Evolutionary conservation across 2,888 invertebrate species (phyloP).

Genomic region (Vanessa cardui): DNA sequence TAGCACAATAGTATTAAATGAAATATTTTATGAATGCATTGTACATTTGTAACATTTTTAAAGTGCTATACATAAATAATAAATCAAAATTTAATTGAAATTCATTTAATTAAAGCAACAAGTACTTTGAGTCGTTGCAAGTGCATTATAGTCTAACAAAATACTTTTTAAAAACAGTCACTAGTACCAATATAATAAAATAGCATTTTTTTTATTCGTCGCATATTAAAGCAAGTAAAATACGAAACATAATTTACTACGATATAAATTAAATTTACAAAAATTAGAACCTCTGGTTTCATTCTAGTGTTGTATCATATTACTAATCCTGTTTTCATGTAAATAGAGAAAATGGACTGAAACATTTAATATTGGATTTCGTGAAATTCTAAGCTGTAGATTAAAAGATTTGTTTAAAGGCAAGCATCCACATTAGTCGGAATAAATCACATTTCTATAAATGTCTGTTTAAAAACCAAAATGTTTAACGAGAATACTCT

Average conservation of each 20-base stretch:
- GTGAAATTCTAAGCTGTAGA: conserved; percentile 20
- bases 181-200: too few species aligned
- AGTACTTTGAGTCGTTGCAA: too few species aligned
- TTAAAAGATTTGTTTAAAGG: conserved; percentile 20
- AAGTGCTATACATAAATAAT: too few species aligned
- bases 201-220: too few species aligned
- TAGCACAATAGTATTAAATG: too few species aligned
- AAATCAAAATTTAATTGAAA: too few species aligned
- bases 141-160: too few species aligned
- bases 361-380: conserved; percentile 26
- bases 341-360: conserved; percentile 19
- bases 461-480: not conserved
- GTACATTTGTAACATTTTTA: too few species aligned
- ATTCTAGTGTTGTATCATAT: conserved; percentile 7
- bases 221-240: not conserved
- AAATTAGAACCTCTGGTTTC: not conserved
- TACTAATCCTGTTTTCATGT: conserved; percentile 25
- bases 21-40: too few species aligned
- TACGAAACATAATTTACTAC: not conserved
- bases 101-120: too few species aligned
- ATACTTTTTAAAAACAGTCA: too few species aligned
- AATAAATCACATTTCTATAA: not conserved
- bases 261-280: not conserved
- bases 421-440: not conserved
- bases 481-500: not conserved